These are phyloP conservation scores for Ips nitidus DNA, from an alignment of 1,140 invertebrate genomes.

Conservation along the genomic window DNA sequence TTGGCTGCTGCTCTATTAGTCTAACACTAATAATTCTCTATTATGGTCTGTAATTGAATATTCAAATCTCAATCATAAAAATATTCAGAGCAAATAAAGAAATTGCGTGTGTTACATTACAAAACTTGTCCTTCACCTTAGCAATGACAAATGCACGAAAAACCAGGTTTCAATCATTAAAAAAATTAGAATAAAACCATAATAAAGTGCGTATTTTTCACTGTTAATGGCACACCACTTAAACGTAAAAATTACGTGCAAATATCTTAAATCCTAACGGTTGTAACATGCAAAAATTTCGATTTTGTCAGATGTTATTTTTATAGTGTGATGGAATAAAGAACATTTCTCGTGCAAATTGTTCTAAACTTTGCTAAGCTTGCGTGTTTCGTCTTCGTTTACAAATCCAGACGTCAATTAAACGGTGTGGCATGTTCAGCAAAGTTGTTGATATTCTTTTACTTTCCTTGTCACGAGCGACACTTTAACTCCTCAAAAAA, in stretches of 20 bases:
- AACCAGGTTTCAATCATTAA: not conserved
- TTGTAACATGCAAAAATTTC: not conserved
- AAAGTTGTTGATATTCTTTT: slow-evolving; percentile 7
- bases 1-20: not conserved
- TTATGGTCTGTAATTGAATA: not conserved
- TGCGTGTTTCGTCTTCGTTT: slow-evolving; percentile 1
- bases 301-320: not conserved
- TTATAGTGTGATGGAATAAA: not conserved
- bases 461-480: not conserved
- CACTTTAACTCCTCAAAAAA: not conserved
- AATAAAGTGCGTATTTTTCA: not conserved
- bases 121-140: slow-evolving; percentile 12
- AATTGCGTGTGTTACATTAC: not conserved
- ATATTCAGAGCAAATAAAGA: not conserved
- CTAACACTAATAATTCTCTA: not conserved
- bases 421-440: slow-evolving; percentile 2
- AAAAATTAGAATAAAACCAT: not conserved
- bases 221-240: not conserved
- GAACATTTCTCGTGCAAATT: not conserved
- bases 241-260: not conserved
- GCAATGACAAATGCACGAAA: not conserved
- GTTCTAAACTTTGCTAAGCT: slow-evolving; percentile 1
- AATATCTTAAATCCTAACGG: not conserved
- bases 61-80: not conserved
- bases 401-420: not conserved